Evolutionary conservation across 2,888 invertebrate species (phyloP).

Genomic region (Lampropteryx suffumata): DNA sequence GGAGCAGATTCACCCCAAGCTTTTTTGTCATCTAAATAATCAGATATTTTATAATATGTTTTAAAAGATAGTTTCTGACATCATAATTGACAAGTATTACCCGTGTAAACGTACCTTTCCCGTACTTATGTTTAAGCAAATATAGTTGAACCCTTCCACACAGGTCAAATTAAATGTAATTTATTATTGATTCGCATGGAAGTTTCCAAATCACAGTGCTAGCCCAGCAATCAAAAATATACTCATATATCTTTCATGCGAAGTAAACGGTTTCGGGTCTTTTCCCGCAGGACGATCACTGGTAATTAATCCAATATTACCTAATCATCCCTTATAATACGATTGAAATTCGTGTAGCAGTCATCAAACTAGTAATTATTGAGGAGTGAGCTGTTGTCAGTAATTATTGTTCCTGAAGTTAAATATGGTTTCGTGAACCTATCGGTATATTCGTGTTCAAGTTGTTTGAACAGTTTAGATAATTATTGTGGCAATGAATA

Average conservation of each 20-base stretch:
- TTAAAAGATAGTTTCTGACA: no score
- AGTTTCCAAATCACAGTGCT: constrained; percentile 67
- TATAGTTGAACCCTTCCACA: constrained; percentile 6
- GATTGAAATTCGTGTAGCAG: constrained; percentile 36
- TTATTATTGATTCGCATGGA: constrained; percentile 53
- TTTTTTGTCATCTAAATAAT: no score
- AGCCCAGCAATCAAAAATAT: constrained; percentile 68
- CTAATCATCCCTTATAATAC: constrained; percentile 31
- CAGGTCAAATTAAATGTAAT: constrained; percentile 30
- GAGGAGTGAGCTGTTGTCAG: constrained; percentile 70
- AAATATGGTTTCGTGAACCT: constrained; percentile 39
- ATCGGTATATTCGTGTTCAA: constrained; percentile 36
- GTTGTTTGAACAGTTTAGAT: constrained; percentile 40
- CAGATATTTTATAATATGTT: no score
- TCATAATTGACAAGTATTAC: no score
- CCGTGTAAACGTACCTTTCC: no score
- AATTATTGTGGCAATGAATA: constrained; percentile 35
- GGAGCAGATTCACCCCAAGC: no score
- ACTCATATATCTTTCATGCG: constrained; percentile 72
- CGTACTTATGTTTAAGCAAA: no score
- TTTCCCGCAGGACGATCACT: constrained; percentile 66
- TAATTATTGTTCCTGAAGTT: constrained; percentile 67
- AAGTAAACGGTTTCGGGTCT: constrained; percentile 74
- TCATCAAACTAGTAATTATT: constrained; percentile 56
- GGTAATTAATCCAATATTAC: constrained; percentile 51